Conservation (phyloP, 2,888 invertebrate genomes). For the Dasysyrphus tricinctus region DNA sequence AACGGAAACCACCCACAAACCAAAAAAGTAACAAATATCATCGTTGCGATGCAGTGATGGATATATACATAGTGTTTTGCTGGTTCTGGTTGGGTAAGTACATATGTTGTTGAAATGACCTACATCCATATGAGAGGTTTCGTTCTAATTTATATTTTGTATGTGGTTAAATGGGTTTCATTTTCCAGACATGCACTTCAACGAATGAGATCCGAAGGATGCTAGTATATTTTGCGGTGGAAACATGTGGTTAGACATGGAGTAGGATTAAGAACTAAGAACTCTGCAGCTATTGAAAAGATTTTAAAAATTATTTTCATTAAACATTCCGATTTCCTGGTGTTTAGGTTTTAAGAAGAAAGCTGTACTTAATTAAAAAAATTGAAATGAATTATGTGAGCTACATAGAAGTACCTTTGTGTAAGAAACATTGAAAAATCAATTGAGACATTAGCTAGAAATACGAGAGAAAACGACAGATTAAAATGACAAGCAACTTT, state of each 20-base stretch:
- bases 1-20: background rate
- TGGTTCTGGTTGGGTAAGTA: background rate
- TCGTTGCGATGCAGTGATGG: too few species aligned
- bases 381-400: too few species aligned
- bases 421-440: too few species aligned
- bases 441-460: too few species aligned
- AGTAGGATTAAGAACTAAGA: conserved; percentile 17
- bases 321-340: background rate
- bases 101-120: conserved; percentile 30
- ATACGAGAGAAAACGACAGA: too few species aligned
- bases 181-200: conserved; percentile 37
- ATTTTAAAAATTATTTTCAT: conserved; percentile 1
- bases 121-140: conserved; percentile 34
- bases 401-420: too few species aligned
- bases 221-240: conserved; percentile 28
- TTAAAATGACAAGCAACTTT: too few species aligned
- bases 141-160: conserved; percentile 47
- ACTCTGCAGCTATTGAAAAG: conserved; percentile 25
- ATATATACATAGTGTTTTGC: too few species aligned
- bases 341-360: background rate
- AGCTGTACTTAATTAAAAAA: too few species aligned
- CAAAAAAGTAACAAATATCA: background rate
- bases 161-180: conserved; percentile 48
- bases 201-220: conserved; percentile 11
- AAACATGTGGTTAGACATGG: conserved; percentile 40